Evolutionary conservation across 2,888 invertebrate genomes (phyloP), one percentile per base, ranked within the genome.

Genomic region (Gerosis bhagava): DNA sequence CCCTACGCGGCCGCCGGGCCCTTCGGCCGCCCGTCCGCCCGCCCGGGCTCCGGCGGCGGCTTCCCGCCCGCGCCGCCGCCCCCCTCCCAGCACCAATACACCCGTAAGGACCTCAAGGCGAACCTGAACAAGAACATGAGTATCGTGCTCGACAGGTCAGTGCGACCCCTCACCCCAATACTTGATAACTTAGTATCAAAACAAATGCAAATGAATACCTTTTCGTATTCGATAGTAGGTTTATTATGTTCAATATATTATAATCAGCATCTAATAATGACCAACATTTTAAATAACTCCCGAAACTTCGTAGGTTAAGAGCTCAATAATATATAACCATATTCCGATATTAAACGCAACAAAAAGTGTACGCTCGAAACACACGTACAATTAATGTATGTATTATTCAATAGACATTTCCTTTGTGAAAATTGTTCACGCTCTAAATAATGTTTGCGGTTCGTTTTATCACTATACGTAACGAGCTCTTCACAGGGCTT

Each of bases 71-170:
- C 63, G 48, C 64, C 65, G 54, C 64, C 62, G 59, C 65, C 65
- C 48, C 62, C 63, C 54, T 60, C 63, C 53, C 84, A 79, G 46
- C 84, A 78, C 50, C 81, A 78, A 47, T 89, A 89, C 69, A 71
- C 87, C 34, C 71, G 89, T 25, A 70, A 80, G 55, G 90, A 90
- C 60, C 81, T 89, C 50, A 89, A 87, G 67, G 82, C 83, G 46
- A 90, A 90, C 63, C 80, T 90, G 25, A 83, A 90, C 63, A 80
- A 81, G 58, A 89, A 90, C 65, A 90, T 90, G 88, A 87, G 81
- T 73, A 89, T 87, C 56, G 90, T 90, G 56, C 71, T 89, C 56
- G 88, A 88, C 87, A 88, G 88, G 88, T 88, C 73, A 84, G 83
- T 78, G 54, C n/a, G n/a, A n/a, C n/a, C n/a, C n/a, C n/a, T n/a